These are phyloP conservation scores for Clarias batrachus DNA, from an alignment of 2,113 vertebrate species.

Conservation along the genomic window DNA sequence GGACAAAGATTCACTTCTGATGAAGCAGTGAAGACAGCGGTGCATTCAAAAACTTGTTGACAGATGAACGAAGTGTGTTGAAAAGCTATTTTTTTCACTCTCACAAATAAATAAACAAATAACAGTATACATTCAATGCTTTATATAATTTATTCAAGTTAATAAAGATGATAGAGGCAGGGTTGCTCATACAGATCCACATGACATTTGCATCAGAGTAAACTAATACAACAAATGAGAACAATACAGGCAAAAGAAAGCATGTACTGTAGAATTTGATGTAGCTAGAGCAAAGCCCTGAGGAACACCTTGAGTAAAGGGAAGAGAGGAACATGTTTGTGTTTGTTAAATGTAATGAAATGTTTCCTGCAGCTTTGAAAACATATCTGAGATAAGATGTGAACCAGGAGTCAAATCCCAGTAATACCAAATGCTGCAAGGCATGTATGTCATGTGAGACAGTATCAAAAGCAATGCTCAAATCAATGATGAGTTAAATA, in stretches of 20 bases:
- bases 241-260: not conserved
- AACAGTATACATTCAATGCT: not conserved
- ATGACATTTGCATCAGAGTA: not conserved
- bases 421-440: not conserved
- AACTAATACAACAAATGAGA: not conserved
- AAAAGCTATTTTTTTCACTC: too few species aligned
- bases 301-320: not conserved
- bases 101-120: not conserved
- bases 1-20: too few species aligned
- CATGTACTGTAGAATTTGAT: not conserved
- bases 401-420: not conserved
- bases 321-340: not conserved
- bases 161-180: not conserved
- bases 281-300: not conserved
- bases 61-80: too few species aligned
- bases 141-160: not conserved
- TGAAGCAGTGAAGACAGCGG: too few species aligned
- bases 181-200: not conserved
- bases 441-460: not conserved
- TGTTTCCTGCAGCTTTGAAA: not conserved
- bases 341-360: not conserved
- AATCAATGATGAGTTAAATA: not conserved
- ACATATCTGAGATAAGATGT: not conserved
- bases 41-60: too few species aligned
- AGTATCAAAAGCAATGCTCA: not conserved